Base-by-base conservation (phyloP, 2,797 vertebrate species). In the Lacerta agilis region DNA sequence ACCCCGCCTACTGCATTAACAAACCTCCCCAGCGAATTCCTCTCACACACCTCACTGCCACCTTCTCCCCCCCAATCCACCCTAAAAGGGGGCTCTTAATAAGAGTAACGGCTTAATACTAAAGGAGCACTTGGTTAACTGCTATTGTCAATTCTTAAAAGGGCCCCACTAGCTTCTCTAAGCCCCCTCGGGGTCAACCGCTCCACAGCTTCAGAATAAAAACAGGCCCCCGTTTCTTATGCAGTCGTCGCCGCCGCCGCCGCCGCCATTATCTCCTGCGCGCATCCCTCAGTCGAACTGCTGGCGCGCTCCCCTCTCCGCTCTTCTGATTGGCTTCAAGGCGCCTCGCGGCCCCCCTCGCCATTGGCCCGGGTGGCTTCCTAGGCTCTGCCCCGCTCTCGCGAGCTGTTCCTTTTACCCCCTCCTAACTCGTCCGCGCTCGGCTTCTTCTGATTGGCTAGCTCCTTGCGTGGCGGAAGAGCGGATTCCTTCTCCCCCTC, bases 341-440 rank as follows among this genome's bases (percentile, higher is more conserved):
- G 7, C 58, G 69, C 79, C n/a, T 1, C 0, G 0, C 0, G 0
- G 0, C 0, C 3, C 27, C 9, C 6, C 79, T 1, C 15, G 1
- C 66, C 71, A 94, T 93, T 95, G 95, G 93, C 41, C 4, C 11
- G 38, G 20, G 1, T 0, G 0, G 8, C 6, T 0, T 0, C 3
- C 0, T 0, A 3, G 5, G 0, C 0, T 23, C 81, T 0, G 27
- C 84, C 82, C 58, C 18, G 4, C 4, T n/a, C 80, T 64, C 75
- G 80, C 80, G 64, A 38, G 8, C 13, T 15, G 6, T 2, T 0
- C 9, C 10, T 38, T 75, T 17, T 11, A 15, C 11, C 17, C 9
- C 79, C 18, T 29, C 33, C 43, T 3, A 8, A 8, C 20, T 1
- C 41, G 1, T 1, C 1, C 25, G 27, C 2, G n/a, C 38, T 76